These are phyloP conservation scores for Syndactyla subalaris DNA, from an alignment of 2,797 vertebrate genomes.

Conservation along the genomic window DNA sequence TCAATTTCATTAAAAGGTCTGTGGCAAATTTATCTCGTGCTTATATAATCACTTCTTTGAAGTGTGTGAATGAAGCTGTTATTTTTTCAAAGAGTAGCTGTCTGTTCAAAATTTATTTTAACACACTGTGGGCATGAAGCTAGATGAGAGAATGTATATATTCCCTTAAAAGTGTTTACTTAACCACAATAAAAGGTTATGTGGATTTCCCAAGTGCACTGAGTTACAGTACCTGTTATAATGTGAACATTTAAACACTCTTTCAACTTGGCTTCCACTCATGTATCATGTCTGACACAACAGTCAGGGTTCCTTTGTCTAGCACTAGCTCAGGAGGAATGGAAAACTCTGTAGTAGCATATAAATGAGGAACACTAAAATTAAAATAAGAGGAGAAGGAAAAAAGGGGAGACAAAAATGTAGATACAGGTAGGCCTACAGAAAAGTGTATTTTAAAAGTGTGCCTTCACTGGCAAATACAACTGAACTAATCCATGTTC, in stretches of 20 bases:
- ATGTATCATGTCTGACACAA: constrained; percentile 76
- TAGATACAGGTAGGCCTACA: neutral
- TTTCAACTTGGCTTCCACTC: constrained; percentile 74
- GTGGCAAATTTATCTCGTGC: constrained; percentile 51
- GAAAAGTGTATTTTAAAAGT: neutral
- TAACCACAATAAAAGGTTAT: constrained; percentile 78
- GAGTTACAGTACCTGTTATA: constrained; percentile 74
- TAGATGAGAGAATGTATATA: constrained; percentile 72
- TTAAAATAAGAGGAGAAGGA: constrained; percentile 8
- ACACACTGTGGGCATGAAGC: constrained; percentile 61
- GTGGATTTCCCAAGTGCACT: constrained; percentile 73
- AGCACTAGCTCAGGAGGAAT: constrained; percentile 55
- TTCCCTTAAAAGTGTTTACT: constrained; percentile 78
- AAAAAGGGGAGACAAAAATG: neutral
- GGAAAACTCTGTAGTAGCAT: constrained; percentile 53
- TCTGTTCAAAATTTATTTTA: constrained; percentile 73
- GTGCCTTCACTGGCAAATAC: neutral
- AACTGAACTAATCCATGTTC: neutral
- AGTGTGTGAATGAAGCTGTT: constrained; percentile 69
- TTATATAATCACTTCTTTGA: constrained; percentile 66
- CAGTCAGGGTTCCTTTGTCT: constrained; percentile 71
- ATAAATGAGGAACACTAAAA: constrained; percentile 10
- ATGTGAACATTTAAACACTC: constrained; percentile 79
- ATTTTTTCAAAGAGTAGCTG: constrained; percentile 66
- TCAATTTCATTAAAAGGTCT: constrained; percentile 57